Evolutionary conservation across 2,888 invertebrate genomes (phyloP).

Genomic region (Aspidapion aeneum): DNA sequence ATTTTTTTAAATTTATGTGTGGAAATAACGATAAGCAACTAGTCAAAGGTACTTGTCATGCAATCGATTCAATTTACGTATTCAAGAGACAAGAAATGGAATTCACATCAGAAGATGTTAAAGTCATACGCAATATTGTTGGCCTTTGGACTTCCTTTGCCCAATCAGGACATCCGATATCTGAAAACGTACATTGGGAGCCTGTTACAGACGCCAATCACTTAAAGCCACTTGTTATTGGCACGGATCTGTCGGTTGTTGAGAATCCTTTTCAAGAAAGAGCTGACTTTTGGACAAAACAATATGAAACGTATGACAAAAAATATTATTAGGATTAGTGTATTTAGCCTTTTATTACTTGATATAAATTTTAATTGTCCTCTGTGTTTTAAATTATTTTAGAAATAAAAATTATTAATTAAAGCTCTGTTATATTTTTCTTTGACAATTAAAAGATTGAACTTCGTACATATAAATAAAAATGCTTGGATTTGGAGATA

Average conservation of each 20-base stretch:
- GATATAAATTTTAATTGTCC: no score
- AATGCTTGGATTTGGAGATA: no score
- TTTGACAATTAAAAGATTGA: no score
- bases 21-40: neutral
- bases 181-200: neutral
- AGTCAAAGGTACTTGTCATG: neutral
- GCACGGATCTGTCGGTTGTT: neutral
- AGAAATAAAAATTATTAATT: no score
- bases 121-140: neutral
- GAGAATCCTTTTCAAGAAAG: neutral
- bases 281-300: neutral
- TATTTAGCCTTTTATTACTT: no score
- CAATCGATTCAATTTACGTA: neutral
- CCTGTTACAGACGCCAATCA: neutral
- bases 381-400: no score
- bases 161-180: neutral
- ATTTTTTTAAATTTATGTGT: neutral
- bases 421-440: no score
- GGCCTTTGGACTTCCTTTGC: neutral
- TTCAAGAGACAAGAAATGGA: neutral
- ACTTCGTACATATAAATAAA: no score
- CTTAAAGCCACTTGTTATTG: neutral
- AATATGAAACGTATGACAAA: no score
- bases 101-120: neutral
- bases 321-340: no score